Evolutionary conservation across 2,797 vertebrate genomes (phyloP).

Genomic region (Rhinophrynus dorsalis): DNA sequence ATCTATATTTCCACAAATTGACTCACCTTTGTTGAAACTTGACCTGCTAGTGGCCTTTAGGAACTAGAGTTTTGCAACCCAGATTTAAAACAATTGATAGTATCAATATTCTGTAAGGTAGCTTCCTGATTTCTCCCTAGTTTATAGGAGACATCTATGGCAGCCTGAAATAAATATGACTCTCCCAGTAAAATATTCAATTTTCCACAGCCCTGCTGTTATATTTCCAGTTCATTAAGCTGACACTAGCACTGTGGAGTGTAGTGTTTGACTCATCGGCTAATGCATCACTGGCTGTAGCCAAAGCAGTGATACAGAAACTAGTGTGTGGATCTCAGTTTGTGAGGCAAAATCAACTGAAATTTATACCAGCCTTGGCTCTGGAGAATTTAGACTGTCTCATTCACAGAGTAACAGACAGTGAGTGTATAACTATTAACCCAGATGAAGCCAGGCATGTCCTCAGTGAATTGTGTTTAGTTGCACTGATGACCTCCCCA

Average conservation of each 20-base stretch:
- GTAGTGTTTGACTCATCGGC: constrained; percentile 40
- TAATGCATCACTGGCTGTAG: constrained; percentile 39
- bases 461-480: no score
- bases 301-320: constrained; percentile 33
- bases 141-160: background rate
- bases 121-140: background rate
- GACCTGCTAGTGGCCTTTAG: no score
- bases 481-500: no score
- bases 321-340: background rate
- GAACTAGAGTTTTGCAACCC: no score
- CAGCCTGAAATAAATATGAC: constrained; percentile 13
- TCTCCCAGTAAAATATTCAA: constrained; percentile 6
- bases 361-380: background rate
- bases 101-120: background rate
- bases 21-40: no score
- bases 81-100: no score
- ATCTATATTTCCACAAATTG: no score
- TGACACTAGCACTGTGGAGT: constrained; percentile 19
- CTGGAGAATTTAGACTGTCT: background rate
- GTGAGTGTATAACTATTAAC: no score
- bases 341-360: no score
- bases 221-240: constrained; percentile 36
- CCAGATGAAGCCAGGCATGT: background rate
- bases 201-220: constrained; percentile 19
- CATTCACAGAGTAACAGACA: no score